These are phyloP conservation scores for Otus sunia DNA, from an alignment of 2,113 vertebrate genomes.

Conservation along the genomic window DNA sequence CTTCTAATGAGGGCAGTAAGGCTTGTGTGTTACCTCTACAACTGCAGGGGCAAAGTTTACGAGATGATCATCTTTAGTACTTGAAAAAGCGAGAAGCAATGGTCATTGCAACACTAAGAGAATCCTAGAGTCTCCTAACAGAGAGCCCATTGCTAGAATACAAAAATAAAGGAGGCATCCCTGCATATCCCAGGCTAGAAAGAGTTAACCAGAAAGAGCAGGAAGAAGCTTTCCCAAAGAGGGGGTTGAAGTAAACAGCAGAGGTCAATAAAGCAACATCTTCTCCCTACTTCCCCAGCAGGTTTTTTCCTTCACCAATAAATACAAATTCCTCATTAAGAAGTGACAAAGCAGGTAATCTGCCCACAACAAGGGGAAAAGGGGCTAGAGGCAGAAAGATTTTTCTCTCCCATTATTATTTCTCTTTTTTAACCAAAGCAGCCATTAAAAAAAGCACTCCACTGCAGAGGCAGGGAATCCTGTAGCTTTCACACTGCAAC, in stretches of 20 bases:
- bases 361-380: slow-evolving; percentile 12
- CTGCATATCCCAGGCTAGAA: slow-evolving; percentile 55
- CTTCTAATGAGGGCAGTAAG: slow-evolving; percentile 76
- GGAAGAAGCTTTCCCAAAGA: slow-evolving; percentile 58
- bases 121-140: slow-evolving; percentile 34
- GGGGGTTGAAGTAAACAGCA: slow-evolving; percentile 59
- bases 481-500: slow-evolving; percentile 58
- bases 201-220: slow-evolving; percentile 62
- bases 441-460: slow-evolving; percentile 19
- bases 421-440: slow-evolving; percentile 39
- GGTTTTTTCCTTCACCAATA: slow-evolving; percentile 73
- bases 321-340: slow-evolving; percentile 72
- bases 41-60: slow-evolving; percentile 61
- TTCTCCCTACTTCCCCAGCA: slow-evolving; percentile 65
- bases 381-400: slow-evolving; percentile 31
- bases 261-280: slow-evolving; percentile 66
- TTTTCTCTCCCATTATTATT: slow-evolving; percentile 44
- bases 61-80: slow-evolving; percentile 45
- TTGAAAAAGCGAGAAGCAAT: slow-evolving; percentile 36
- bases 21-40: slow-evolving; percentile 75
- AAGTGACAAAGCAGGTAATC: slow-evolving; percentile 51
- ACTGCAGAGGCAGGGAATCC: slow-evolving; percentile 45
- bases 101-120: slow-evolving; percentile 29
- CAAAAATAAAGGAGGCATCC: slow-evolving; percentile 66
- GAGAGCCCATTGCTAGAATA: slow-evolving; percentile 55